A percentile compares a stretch with the other conserved stretches of the same genome.
These are phyloP conservation scores for Epistrophella euchroma DNA, from an alignment of 2,888 invertebrate genomes.

Conservation along the genomic window DNA sequence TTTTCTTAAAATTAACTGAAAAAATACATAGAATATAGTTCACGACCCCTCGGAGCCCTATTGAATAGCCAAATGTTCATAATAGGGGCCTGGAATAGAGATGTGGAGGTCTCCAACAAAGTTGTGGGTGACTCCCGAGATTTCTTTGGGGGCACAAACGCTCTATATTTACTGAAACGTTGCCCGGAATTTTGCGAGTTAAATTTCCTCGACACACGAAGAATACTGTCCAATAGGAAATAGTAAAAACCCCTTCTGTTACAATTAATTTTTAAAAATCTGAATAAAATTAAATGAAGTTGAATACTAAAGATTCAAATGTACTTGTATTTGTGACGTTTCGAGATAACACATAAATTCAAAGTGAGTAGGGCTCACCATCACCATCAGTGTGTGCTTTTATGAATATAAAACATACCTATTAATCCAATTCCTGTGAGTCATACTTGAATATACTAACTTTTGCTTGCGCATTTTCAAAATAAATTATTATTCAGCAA, in stretches of 20 bases:
- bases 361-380: background rate
- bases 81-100: no score
- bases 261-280: background rate
- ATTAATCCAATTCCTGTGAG: slow-evolving; percentile 1
- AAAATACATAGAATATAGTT: no score
- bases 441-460: background rate
- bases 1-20: no score
- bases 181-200: no score
- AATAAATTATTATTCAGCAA: slow-evolving; percentile 31
- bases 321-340: background rate
- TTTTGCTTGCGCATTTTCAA: slow-evolving; percentile 4
- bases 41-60: no score
- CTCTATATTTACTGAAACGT: no score
- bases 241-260: background rate
- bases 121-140: no score
- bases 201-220: no score
- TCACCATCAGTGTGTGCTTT: slow-evolving; percentile 5
- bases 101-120: no score
- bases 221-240: no score
- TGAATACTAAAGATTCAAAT: background rate
- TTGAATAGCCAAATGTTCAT: no score
- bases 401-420: slow-evolving; percentile 23
- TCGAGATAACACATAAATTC: background rate
- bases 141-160: no score
- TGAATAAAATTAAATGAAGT: background rate